Percentiles rank a stretch among this genome's conserved stretches.
These are phyloP conservation scores for Lasioglossum marginatum DNA, from an alignment of 2,888 invertebrate genomes.

Conservation along the genomic window DNA sequence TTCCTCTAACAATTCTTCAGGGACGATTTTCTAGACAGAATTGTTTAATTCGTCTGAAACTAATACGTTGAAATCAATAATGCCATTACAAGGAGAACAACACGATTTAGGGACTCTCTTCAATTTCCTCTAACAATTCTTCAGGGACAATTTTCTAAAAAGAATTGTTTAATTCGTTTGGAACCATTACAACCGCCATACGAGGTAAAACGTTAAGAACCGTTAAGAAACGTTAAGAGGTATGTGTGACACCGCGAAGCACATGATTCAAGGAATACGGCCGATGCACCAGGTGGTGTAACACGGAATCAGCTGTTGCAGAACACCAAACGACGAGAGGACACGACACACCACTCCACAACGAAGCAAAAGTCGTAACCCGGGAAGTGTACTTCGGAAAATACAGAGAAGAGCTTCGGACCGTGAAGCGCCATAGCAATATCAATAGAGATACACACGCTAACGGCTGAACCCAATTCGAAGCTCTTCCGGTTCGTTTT, in stretches of 20 bases:
- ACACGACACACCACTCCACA: neutral
- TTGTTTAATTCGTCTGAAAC: too few species aligned
- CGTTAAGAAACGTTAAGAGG: neutral
- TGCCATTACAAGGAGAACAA: too few species aligned
- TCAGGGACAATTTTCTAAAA: too few species aligned
- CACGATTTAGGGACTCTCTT: too few species aligned
- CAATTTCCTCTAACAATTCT: too few species aligned
- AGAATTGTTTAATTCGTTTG: neutral
- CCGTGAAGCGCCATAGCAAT: neutral
- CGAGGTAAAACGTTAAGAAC: neutral
- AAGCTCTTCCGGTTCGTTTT: neutral
- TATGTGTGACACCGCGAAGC: neutral
- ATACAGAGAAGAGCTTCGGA: neutral
- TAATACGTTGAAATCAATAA: too few species aligned
- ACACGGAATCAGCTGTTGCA: conserved; percentile 8
- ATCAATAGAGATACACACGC: neutral
- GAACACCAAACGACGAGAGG: neutral
- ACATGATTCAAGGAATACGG: neutral
- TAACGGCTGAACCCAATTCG: neutral
- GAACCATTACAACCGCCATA: neutral
- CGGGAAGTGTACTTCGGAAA: neutral
- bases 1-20: too few species aligned
- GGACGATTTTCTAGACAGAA: too few species aligned
- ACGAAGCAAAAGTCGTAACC: neutral
- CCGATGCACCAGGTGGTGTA: neutral